These are phyloP conservation scores for Malacoctenus gilli DNA, from an alignment of 2,797 vertebrate species.

Conservation along the genomic window DNA sequence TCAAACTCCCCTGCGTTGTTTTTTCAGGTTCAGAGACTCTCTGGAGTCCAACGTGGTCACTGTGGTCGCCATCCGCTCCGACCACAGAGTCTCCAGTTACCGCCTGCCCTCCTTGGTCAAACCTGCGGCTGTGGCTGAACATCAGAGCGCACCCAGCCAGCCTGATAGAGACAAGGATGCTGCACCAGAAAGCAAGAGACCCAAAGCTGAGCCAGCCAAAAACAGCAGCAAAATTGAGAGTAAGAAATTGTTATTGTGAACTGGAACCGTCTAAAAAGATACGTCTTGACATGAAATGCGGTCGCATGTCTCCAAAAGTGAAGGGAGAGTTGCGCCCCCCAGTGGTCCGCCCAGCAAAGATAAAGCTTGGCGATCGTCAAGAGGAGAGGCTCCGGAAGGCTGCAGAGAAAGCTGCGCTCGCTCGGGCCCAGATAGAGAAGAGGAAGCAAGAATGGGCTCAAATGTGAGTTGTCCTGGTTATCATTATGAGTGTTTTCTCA, in stretches of 20 bases:
- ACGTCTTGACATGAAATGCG: not conserved
- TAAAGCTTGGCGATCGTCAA: constrained; percentile 70
- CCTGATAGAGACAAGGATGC: constrained; percentile 20
- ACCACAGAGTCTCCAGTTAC: constrained; percentile 86
- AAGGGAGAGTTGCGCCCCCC: constrained; percentile 14
- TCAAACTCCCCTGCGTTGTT: no score
- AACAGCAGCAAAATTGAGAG: constrained; percentile 35
- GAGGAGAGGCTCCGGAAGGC: constrained; percentile 82
- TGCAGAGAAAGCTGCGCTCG: constrained; percentile 84
- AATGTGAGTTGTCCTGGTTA: constrained; percentile 80
- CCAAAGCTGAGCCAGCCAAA: constrained; percentile 31
- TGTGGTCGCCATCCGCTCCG: constrained; percentile 83
- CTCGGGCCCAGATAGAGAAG: constrained; percentile 82
- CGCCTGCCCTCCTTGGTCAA: constrained; percentile 71
- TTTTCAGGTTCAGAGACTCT: constrained; percentile 82
- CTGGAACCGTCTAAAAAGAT: not conserved
- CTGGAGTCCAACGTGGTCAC: constrained; percentile 78
- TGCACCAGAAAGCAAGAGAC: constrained; percentile 52
- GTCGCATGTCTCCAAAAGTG: constrained; percentile 32
- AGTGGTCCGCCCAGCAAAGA: constrained; percentile 4
- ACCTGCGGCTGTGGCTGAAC: constrained; percentile 50
- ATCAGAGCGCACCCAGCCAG: constrained; percentile 14
- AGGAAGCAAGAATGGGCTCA: constrained; percentile 89
- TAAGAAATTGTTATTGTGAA: constrained; percentile 13
- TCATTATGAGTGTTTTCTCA: not conserved